These are phyloP conservation scores for Cephonodes hylas DNA, from an alignment of 2,888 invertebrate genomes.

Conservation along the genomic window DNA sequence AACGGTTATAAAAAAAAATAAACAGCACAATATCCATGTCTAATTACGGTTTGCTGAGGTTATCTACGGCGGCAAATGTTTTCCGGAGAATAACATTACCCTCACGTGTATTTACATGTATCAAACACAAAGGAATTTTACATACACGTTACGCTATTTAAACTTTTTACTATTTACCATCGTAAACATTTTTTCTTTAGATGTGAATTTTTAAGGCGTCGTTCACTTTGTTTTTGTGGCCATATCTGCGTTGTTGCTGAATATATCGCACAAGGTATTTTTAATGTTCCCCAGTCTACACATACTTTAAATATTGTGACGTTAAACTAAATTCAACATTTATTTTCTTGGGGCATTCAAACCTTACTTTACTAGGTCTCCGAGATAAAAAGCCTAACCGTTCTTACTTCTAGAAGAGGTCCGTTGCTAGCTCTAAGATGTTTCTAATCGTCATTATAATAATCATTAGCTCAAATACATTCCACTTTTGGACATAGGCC, in stretches of 20 bases:
- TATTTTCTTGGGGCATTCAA: too few species aligned
- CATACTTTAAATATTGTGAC: too few species aligned
- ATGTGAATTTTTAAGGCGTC: slow-evolving; percentile 6
- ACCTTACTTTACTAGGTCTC: too few species aligned
- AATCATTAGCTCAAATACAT: too few species aligned
- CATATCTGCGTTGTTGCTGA: background rate
- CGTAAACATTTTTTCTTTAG: slow-evolving; percentile 10
- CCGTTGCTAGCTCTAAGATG: too few species aligned
- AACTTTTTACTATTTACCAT: background rate
- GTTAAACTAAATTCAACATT: too few species aligned
- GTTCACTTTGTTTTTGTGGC: slow-evolving; percentile 17
- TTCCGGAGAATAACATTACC: background rate
- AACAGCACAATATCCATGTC: background rate
- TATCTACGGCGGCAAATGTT: background rate
- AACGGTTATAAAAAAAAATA: background rate
- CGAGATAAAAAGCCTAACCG: too few species aligned
- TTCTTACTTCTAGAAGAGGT: too few species aligned
- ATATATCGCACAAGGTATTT: too few species aligned
- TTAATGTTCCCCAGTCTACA: too few species aligned
- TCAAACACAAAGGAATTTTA: slow-evolving; percentile 2
- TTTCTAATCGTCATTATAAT: too few species aligned
- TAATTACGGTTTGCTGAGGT: background rate
- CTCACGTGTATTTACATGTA: background rate
- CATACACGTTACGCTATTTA: background rate
- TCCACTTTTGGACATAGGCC: too few species aligned